Percentiles rank a stretch among this genome's conserved stretches.
Conservation (phyloP, 2,797 vertebrate genomes). For the Danio kyathit region DNA sequence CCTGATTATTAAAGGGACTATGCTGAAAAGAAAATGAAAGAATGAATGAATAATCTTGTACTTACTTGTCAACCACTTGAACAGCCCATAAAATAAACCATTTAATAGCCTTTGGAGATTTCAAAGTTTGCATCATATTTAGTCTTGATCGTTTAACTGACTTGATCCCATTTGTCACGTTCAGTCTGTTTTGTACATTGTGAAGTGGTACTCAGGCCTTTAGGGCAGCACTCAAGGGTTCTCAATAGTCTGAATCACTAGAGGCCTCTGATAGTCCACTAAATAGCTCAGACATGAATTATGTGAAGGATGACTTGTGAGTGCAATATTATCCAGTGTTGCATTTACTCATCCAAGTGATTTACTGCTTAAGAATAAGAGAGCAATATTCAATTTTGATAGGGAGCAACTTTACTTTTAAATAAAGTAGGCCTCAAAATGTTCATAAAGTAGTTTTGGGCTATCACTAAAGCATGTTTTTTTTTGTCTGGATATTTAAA, state of each 20-base stretch:
- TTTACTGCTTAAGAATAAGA: not conserved
- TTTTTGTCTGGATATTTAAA: too few relatives aligned
- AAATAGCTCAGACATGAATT: not conserved
- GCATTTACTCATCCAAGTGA: constrained; percentile 5
- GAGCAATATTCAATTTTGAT: not conserved
- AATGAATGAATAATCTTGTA: too few relatives aligned
- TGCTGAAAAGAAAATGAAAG: too few relatives aligned
- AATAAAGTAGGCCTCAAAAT: not conserved
- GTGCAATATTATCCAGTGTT: not conserved
- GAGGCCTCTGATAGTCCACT: constrained; percentile 5
- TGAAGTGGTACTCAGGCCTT: constrained; percentile 10
- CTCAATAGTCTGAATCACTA: not conserved
- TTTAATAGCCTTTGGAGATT: not conserved
- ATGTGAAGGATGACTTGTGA: constrained; percentile 3
- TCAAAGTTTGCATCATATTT: not conserved
- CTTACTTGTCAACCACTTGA: not conserved
- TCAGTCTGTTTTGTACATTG: not conserved
- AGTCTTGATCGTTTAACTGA: not conserved
- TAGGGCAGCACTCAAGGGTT: constrained; percentile 8
- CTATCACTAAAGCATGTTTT: too few relatives aligned
- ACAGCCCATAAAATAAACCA: not conserved
- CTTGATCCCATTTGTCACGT: not conserved
- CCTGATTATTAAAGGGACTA: too few relatives aligned
- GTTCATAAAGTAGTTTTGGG: not conserved
- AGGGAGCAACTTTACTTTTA: not conserved